These are phyloP conservation scores for Heliothis subflexa DNA, from an alignment of 1,140 invertebrate species.

Conservation along the genomic window DNA sequence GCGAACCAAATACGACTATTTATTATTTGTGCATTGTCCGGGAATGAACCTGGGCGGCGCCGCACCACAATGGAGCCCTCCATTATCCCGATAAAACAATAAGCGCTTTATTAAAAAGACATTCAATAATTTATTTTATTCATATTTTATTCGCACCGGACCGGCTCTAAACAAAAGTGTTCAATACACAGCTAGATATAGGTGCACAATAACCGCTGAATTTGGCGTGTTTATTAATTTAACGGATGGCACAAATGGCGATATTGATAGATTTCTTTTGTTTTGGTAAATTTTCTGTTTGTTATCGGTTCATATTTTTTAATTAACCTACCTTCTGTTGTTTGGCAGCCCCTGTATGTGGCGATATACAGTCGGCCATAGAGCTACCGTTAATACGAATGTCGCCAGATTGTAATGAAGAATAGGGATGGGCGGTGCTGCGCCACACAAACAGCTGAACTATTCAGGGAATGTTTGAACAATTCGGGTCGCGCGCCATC, in stretches of 20 bases:
- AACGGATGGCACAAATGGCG: constrained; percentile 9
- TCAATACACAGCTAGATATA: constrained; percentile 60
- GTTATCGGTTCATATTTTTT: constrained; percentile 23
- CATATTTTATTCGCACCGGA: constrained; percentile 80
- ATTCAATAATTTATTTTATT: constrained; percentile 85
- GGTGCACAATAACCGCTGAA: constrained; percentile 34
- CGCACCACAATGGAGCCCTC: constrained; percentile 67
- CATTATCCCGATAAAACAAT: constrained; percentile 85
- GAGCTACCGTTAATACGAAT: constrained; percentile 8
- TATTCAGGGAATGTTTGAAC: constrained; percentile 75
- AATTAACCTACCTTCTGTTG: background rate
- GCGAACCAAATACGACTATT: constrained; percentile 84
- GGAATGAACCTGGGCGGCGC: constrained; percentile 74
- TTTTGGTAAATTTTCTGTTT: constrained; percentile 28
- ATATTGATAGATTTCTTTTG: constrained; percentile 42
- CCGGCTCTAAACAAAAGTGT: constrained; percentile 72
- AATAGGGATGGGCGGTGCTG: constrained; percentile 57
- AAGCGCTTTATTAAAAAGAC: constrained; percentile 84
- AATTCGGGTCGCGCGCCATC: constrained; percentile 74
- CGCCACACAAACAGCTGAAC: constrained; percentile 67
- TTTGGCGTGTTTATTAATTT: constrained; percentile 44
- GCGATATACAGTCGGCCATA: background rate
- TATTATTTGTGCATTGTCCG: constrained; percentile 82
- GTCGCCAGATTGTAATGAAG: constrained; percentile 33
- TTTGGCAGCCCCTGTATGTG: background rate